phyloP scores from a whole-genome alignment of 1,140 invertebrate genomes.

The Chironomus striatipennis region DNA sequence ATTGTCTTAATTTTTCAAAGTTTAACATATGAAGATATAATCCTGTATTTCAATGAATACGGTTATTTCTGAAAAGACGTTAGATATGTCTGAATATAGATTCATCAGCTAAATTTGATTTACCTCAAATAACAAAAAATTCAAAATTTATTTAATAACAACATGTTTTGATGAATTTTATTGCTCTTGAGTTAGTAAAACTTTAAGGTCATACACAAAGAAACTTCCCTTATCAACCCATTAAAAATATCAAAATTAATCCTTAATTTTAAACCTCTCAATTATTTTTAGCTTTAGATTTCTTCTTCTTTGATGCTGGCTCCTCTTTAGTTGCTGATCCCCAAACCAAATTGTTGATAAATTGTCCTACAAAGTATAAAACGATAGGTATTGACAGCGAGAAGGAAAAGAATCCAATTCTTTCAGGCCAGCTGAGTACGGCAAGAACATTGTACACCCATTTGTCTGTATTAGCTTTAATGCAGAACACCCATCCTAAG shows the following conservation, averaged over 20 bases:
- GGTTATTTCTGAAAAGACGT: too few relatives aligned
- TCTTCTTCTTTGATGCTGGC: neutral
- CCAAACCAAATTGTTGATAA: slow-evolving; percentile 54
- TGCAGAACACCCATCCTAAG: slow-evolving; percentile 58
- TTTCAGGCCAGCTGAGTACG: slow-evolving; percentile 53
- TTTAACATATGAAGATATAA: too few relatives aligned
- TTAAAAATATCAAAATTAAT: neutral
- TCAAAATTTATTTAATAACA: neutral
- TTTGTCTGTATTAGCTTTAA: slow-evolving; percentile 53
- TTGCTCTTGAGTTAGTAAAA: too few relatives aligned
- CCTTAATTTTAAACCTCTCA: neutral
- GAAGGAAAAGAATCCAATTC: slow-evolving; percentile 55
- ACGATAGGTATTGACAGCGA: slow-evolving; percentile 43
- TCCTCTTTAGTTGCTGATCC: neutral
- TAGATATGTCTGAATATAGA: too few relatives aligned
- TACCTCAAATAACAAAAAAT: too few relatives aligned
- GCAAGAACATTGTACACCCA: slow-evolving; percentile 78
- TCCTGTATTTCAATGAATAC: too few relatives aligned
- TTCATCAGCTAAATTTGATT: too few relatives aligned
- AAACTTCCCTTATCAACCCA: neutral
- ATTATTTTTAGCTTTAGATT: neutral
- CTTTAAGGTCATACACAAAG: too few relatives aligned
- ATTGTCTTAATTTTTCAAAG: too few relatives aligned
- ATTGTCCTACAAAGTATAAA: slow-evolving; percentile 57
- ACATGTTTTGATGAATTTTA: too few relatives aligned